Base-by-base conservation (phyloP, 2,797 vertebrate species). In the Bryconaethiops microstoma region DNA sequence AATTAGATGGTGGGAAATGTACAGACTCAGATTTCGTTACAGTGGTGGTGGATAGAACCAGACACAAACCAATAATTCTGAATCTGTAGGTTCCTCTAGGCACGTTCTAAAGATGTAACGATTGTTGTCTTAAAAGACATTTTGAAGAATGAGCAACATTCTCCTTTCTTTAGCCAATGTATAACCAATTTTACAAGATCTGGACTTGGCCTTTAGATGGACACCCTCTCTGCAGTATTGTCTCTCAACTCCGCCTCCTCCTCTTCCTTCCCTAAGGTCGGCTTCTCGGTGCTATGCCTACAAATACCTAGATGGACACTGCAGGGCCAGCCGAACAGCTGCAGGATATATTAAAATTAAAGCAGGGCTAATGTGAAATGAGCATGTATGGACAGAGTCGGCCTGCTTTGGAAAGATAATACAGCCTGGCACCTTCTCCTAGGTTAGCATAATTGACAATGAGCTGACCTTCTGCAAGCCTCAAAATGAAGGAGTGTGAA, bases 391-490 rank as follows among this genome's bases (percentile, higher is more conserved):
- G 70, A 39, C 70, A 14, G 39, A 12, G 8, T 21, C 39, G 16
- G 55, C 35, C 54, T 9, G 19, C 63, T 68, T 59, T 23, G 6
- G 63, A 40, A 62, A 21, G 55, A 52, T 19, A 76, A 62, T 13
- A 9, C 40, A 75, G 29, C 65, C 55, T 40, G 55, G 65, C 23
- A 76, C 42, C 55, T 69, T 80, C 74, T 81, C 74, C 25, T 69
- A 35, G 52, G 17, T 48, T 29, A 60, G 29, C 21, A 21, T 42
- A 54, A 42, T 60, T 60, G 54, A 74, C 72, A 74, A 23, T n/a
- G 54, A 59, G 21, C 40, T 54, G 54, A 74, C 35, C 10, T 60
- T 60, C 54, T 50, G 13, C 64, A 76, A 68, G 45, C 79, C 55
- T 80, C 54, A 68, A 25, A 60, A 21, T 69, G 23, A 80, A 75